Evolutionary conservation across 1,140 invertebrate species (phyloP), one percentile per base, ranked within the genome.

Genomic region (Drosophila bocki): DNA sequence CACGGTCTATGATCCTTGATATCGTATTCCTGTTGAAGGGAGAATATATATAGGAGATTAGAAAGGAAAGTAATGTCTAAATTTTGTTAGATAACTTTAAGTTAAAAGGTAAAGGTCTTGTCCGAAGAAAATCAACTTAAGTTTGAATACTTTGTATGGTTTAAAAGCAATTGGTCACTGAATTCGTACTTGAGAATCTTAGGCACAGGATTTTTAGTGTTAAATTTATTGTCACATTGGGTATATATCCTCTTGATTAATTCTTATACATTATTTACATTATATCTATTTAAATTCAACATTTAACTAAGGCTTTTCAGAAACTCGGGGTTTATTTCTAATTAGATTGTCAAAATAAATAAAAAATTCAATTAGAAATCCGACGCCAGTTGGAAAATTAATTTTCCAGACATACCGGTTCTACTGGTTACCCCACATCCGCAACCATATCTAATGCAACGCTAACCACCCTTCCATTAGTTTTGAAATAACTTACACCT

Each of bases 1-100:
- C 91, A 92, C 35, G 91, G 91, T 44, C 91, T 87, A 86, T 92
- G 91, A 90, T 92, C 91, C 79, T 87, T 91, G 61, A 92, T 86
- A 7, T 92, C 90, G 45, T 92, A 92, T 74, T 92, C 91, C 91
- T 92, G 44, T 8, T 72, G 44, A 17, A 12, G 48, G 15, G 6
- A 51, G 8, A 22, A 22, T 22, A 22, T 22, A 22, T 22, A 22
- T 19, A 19, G 2, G 22, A 22, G 2, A 22, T 22, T 22, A 22
- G 22, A 22, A 22, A 22, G 22, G 4, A 29, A 5, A 32, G 26
- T 11, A 11, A 29, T 50, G 32, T 11, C 8, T 9, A 0, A 11
- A 5, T n/a, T 29, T 50, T 9, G 0, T n/a, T 7, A 15, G 1
- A 48, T 48, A 26, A 7, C 1, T 4, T 48, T 26, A n/a, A 4